Evolutionary conservation across 2,888 invertebrate species (phyloP).

Genomic region (Lordiphosa andalusiaca): DNA sequence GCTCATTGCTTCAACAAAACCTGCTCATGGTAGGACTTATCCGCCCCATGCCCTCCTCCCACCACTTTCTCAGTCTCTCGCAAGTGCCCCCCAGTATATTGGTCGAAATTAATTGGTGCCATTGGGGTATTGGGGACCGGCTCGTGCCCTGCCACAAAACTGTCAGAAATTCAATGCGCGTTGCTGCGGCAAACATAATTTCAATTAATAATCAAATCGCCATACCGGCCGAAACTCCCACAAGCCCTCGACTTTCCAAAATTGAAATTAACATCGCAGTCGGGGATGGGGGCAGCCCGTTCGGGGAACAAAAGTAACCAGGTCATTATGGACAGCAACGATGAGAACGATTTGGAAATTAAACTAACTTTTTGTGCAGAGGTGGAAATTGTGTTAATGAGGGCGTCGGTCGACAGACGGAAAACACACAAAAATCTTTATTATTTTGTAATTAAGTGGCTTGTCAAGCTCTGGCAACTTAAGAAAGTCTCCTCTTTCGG

Average conservation of each 20-base stretch:
- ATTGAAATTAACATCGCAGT: constrained; percentile 61
- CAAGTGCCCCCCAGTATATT: neutral
- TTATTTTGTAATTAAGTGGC: constrained; percentile 75
- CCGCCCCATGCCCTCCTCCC: too few species aligned
- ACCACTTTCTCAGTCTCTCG: too few species aligned
- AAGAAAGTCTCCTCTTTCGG: constrained; percentile 29
- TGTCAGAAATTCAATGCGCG: constrained; percentile 66
- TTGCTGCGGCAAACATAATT: constrained; percentile 56
- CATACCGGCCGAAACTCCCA: constrained; percentile 49
- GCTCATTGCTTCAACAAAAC: too few species aligned
- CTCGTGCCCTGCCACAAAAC: constrained; percentile 50
- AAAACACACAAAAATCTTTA: constrained; percentile 59
- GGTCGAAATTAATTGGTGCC: constrained; percentile 9
- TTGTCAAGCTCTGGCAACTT: constrained; percentile 44
- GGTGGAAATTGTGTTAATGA: constrained; percentile 58
- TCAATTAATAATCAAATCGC: constrained; percentile 71
- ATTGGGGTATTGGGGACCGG: neutral
- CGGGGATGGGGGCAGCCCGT: constrained; percentile 5
- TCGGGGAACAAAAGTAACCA: constrained; percentile 54
- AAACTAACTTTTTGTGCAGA: constrained; percentile 49
- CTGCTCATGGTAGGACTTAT: too few species aligned
- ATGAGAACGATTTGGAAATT: constrained; percentile 47
- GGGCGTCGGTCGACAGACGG: constrained; percentile 38
- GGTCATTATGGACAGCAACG: constrained; percentile 57
- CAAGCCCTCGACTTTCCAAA: constrained; percentile 47